Evolutionary conservation across 1,140 invertebrate genomes (phyloP).

Genomic region (Pseudomyrmex pallidus): DNA sequence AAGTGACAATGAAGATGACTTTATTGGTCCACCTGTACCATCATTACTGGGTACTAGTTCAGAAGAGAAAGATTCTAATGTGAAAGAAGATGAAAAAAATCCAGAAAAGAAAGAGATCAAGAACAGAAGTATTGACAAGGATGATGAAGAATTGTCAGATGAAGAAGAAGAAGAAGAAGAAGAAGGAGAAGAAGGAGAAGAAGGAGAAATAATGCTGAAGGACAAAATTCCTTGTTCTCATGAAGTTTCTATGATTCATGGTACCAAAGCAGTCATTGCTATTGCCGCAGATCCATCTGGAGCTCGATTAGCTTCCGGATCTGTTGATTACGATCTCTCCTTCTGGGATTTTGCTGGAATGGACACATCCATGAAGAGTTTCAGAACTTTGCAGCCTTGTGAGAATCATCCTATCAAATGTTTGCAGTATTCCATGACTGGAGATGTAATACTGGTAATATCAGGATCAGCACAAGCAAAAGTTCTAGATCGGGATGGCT

Average conservation of each 20-base stretch:
- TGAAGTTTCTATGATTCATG: constrained; percentile 94
- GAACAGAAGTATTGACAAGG: constrained; percentile 40
- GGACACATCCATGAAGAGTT: constrained; percentile 95
- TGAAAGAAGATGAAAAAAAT: not conserved
- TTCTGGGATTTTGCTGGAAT: constrained; percentile 99
- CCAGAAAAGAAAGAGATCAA: constrained; percentile 46
- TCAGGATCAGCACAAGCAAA: constrained; percentile 97
- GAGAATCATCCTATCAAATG: constrained; percentile 97
- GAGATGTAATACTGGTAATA: constrained; percentile 97
- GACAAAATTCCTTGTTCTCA: constrained; percentile 91
- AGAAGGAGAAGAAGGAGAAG: constrained; percentile 83
- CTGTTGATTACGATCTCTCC: constrained; percentile 97
- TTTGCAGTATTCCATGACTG: constrained; percentile 95
- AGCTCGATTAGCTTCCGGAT: constrained; percentile 95
- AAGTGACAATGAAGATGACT: constrained; percentile 84
- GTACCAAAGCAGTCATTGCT: constrained; percentile 94
- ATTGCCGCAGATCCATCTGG: constrained; percentile 96
- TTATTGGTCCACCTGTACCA: constrained; percentile 88
- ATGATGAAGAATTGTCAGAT: constrained; percentile 74
- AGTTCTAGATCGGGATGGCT: constrained; percentile 97
- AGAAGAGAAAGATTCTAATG: constrained; percentile 60
- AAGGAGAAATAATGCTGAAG: constrained; percentile 84
- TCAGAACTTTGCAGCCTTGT: constrained; percentile 96
- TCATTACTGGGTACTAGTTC: constrained; percentile 11
- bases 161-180: constrained; percentile 74